These are phyloP conservation scores for Cossypha caffra DNA, from an alignment of 2,797 vertebrate species.

Conservation along the genomic window DNA sequence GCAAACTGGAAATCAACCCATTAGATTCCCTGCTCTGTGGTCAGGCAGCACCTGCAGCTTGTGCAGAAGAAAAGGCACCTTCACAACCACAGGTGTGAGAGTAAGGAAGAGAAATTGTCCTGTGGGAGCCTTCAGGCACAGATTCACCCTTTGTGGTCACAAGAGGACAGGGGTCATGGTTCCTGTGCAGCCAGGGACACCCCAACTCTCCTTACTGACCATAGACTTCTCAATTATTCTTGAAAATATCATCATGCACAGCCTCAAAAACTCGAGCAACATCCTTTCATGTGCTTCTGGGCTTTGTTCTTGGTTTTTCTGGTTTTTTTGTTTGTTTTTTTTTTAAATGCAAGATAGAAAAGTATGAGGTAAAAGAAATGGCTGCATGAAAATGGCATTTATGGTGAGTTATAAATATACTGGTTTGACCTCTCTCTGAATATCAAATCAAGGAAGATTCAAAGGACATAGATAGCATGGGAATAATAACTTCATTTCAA, in stretches of 20 bases:
- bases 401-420: conserved; percentile 23
- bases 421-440: conserved; percentile 46
- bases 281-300: background rate
- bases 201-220: background rate
- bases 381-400: conserved; percentile 26
- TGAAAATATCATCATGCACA: background rate
- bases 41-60: background rate
- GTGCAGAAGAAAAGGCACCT: background rate
- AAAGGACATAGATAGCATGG: conserved; percentile 51
- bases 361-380: conserved; percentile 4
- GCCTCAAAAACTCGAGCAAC: background rate
- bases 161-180: rapidly evolving
- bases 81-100: background rate
- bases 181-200: background rate
- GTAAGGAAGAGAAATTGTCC: background rate
- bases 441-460: conserved; percentile 54
- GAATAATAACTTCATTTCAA: conserved; percentile 64
- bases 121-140: background rate
- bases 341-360: background rate
- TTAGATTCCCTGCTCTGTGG: background rate
- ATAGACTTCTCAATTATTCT: background rate
- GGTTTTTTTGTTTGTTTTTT: background rate
- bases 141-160: background rate
- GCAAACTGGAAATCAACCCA: background rate
- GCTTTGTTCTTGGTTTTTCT: background rate